Evolutionary conservation across 2,113 vertebrate species (phyloP).

Genomic region (Chloebia gouldiae): DNA sequence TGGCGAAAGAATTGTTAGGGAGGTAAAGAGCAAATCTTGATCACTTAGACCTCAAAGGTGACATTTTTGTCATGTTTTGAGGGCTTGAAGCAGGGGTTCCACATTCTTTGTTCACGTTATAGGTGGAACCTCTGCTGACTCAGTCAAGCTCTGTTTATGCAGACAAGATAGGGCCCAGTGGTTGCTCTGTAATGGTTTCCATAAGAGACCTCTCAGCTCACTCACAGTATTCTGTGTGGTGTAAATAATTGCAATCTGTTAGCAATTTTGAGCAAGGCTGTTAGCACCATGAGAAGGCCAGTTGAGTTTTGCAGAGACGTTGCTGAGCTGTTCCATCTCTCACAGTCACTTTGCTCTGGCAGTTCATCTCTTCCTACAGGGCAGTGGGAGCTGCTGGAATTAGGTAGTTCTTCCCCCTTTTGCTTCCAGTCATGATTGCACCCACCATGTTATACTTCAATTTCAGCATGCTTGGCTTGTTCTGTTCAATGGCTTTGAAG

Average conservation of each 20-base stretch:
- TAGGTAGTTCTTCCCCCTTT: background rate
- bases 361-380: background rate
- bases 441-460: background rate
- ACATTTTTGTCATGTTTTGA: background rate
- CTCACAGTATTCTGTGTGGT: background rate
- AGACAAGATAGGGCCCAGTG: background rate
- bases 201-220: background rate
- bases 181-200: conserved; percentile 37
- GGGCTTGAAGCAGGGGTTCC: background rate
- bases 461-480: background rate
- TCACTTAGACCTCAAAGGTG: background rate
- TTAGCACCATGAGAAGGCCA: background rate
- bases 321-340: background rate
- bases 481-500: background rate
- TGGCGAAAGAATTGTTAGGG: background rate
- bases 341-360: background rate
- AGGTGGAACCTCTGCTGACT: background rate
- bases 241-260: conserved; percentile 10
- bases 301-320: background rate
- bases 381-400: background rate
- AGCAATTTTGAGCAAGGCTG: conserved; percentile 10
- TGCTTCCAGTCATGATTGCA: background rate
- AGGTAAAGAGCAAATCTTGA: background rate
- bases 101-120: background rate
- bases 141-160: background rate